Evolutionary conservation across 2,797 vertebrate species (phyloP).

Genomic region (Okamejei kenojei): DNA sequence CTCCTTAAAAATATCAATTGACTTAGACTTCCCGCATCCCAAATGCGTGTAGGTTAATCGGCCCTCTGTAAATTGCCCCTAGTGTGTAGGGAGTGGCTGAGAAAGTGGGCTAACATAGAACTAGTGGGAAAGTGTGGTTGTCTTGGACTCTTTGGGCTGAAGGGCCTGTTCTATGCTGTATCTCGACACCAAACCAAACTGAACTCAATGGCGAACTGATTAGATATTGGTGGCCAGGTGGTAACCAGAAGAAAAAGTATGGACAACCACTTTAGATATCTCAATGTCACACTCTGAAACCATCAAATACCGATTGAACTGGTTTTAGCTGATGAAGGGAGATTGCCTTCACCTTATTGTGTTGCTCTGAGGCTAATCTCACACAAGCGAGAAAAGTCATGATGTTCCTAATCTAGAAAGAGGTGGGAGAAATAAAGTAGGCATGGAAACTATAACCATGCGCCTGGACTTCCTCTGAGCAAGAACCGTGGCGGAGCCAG

Average conservation of each 20-base stretch:
- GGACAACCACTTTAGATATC: too few relatives aligned
- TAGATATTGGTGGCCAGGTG: not conserved
- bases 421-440: not conserved
- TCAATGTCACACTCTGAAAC: not conserved
- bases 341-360: not conserved
- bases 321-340: not conserved
- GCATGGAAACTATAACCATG: not conserved
- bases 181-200: too few relatives aligned
- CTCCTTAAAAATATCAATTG: too few relatives aligned
- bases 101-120: too few relatives aligned
- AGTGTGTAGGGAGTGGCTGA: too few relatives aligned
- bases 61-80: too few relatives aligned
- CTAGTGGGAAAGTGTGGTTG: too few relatives aligned
- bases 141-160: too few relatives aligned
- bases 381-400: not conserved
- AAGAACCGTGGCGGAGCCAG: not conserved
- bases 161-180: too few relatives aligned
- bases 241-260: not conserved
- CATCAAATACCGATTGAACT: not conserved
- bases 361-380: not conserved
- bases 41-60: too few relatives aligned
- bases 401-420: not conserved
- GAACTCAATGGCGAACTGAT: too few relatives aligned
- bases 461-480: not conserved
- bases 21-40: too few relatives aligned